Conservation (phyloP, 1,140 invertebrate species). For the Pissodes strobi region DNA sequence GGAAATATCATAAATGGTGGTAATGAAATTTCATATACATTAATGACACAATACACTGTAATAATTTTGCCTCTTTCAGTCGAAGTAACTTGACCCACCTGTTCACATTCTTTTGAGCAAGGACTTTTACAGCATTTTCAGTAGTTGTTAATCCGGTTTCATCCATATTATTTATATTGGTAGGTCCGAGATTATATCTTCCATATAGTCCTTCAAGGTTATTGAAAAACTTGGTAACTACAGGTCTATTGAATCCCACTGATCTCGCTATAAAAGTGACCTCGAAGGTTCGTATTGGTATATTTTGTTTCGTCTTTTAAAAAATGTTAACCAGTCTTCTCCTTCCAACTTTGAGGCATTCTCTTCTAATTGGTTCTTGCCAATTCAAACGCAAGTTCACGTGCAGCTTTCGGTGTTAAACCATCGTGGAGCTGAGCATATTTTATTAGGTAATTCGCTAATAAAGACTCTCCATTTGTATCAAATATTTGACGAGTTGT, state of each 20-base stretch:
- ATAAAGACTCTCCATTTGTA: no score
- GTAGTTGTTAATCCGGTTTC: neutral
- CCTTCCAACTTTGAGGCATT: no score
- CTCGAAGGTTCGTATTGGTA: no score
- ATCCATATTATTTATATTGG: neutral
- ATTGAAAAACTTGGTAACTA: neutral
- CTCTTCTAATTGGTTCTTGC: no score
- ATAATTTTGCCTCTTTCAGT: slow-evolving; percentile 6
- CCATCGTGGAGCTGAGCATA: no score
- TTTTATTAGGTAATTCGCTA: no score
- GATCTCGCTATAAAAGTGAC: neutral
- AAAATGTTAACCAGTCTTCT: neutral
- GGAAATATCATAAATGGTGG: slow-evolving; percentile 50
- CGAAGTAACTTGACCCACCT: neutral
- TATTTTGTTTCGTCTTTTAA: no score
- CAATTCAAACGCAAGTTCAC: no score
- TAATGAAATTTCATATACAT: slow-evolving; percentile 48
- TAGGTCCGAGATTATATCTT: neutral
- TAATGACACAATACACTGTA: slow-evolving; percentile 41
- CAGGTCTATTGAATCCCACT: neutral
- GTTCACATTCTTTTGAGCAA: neutral
- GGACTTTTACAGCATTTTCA: neutral
- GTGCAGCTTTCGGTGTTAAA: no score
- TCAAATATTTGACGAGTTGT: no score
- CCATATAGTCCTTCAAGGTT: neutral